These are phyloP conservation scores for Habroteleia sp. DNA, from an alignment of 2,888 invertebrate genomes.

Conservation along the genomic window DNA sequence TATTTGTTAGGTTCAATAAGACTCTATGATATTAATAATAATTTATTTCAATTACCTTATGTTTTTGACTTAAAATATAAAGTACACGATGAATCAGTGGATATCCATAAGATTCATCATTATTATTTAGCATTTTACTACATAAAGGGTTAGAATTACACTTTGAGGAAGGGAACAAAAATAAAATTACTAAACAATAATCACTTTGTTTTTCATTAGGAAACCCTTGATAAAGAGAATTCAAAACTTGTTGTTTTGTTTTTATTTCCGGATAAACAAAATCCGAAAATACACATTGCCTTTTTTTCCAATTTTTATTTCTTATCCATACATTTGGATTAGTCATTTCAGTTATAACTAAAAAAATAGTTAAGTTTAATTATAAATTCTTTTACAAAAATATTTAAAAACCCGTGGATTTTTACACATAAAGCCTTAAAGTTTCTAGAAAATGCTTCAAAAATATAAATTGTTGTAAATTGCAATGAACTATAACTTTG, in stretches of 20 bases:
- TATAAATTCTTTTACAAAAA: too few relatives aligned
- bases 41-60: conserved; percentile 29
- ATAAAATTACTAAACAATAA: conserved; percentile 38
- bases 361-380: conserved; percentile 17
- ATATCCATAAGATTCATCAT: conserved; percentile 33
- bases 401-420: too few relatives aligned
- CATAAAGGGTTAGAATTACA: too few relatives aligned
- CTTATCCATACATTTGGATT: conserved; percentile 23
- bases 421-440: too few relatives aligned
- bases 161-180: background rate
- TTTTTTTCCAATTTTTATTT: conserved; percentile 2
- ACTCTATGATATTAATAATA: conserved; percentile 4
- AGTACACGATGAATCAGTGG: conserved; percentile 40
- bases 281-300: background rate
- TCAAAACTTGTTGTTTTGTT: conserved; percentile 13
- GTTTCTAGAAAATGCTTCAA: too few relatives aligned
- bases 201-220: conserved; percentile 51
- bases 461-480: too few relatives aligned
- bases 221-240: conserved; percentile 31
- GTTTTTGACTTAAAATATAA: conserved; percentile 26
- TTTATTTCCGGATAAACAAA: background rate
- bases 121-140: conserved; percentile 16
- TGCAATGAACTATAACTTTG: too few relatives aligned
- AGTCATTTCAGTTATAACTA: conserved; percentile 20
- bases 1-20: too few relatives aligned